phyloP scores from a whole-genome alignment of 2,888 invertebrate genomes.

The Argyresthia goedartella region DNA sequence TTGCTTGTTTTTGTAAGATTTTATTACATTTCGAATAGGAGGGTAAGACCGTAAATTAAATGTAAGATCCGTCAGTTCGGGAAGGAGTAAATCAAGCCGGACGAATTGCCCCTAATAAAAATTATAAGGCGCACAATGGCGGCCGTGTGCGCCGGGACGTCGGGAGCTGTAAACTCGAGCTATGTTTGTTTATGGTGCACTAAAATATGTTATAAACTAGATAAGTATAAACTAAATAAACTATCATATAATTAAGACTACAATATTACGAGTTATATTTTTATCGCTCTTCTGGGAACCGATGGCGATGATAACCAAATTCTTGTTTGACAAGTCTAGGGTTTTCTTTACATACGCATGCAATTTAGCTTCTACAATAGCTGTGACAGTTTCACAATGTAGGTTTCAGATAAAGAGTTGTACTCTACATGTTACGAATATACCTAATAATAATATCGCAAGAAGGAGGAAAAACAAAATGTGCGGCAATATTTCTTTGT shows the following conservation, averaged over 20 bases:
- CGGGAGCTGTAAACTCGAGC: constrained; percentile 66
- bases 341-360: background rate
- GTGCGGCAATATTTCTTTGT: constrained; percentile 64
- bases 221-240: constrained; percentile 68
- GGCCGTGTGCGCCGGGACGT: constrained; percentile 60
- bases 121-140: constrained; percentile 70
- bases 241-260: constrained; percentile 53
- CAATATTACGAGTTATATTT: constrained; percentile 1
- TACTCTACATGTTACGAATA: background rate
- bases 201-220: constrained; percentile 71
- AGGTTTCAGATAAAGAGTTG: too few species aligned
- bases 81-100: constrained; percentile 69
- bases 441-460: constrained; percentile 22
- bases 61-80: constrained; percentile 68
- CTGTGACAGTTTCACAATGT: background rate
- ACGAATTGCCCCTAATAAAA: constrained; percentile 71
- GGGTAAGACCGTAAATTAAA: constrained; percentile 67
- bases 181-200: constrained; percentile 69
- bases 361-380: background rate
- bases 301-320: too few species aligned
- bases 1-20: constrained; percentile 62
- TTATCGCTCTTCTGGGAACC: background rate
- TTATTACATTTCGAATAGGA: constrained; percentile 59
- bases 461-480: constrained; percentile 38
- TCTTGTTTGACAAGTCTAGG: too few species aligned